Evolutionary conservation across 2,113 vertebrate species (phyloP).

Genomic region (Pelodiscus sinensis): DNA sequence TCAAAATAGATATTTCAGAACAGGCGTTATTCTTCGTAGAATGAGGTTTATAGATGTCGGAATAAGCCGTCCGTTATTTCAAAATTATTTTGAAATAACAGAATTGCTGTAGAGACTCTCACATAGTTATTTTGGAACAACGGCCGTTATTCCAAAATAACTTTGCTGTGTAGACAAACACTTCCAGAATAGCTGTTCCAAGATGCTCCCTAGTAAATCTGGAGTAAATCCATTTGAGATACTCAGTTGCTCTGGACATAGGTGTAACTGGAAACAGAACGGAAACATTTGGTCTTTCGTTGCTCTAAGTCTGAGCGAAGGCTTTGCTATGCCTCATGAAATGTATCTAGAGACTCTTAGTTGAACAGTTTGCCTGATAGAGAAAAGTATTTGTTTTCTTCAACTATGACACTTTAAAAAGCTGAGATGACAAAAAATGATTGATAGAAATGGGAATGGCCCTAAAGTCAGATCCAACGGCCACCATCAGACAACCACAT

Average conservation of each 20-base stretch:
- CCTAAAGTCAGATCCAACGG: not conserved
- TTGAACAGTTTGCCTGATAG: not conserved
- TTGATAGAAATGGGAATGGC: not conserved
- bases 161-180: too few relatives aligned
- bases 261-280: not conserved
- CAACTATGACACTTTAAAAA: not conserved
- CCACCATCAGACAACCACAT: not conserved
- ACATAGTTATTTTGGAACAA: too few relatives aligned
- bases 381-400: not conserved
- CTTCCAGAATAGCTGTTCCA: not conserved
- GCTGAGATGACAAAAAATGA: not conserved
- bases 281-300: not conserved
- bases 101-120: too few relatives aligned
- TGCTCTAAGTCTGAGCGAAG: not conserved
- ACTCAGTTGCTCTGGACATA: not conserved
- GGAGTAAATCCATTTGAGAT: not conserved
- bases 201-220: not conserved
- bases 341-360: too few relatives aligned
- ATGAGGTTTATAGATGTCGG: too few relatives aligned
- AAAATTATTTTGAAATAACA: too few relatives aligned
- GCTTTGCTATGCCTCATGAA: not conserved
- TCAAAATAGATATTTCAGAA: too few relatives aligned
- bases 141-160: too few relatives aligned
- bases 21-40: too few relatives aligned
- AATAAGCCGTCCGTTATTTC: too few relatives aligned